These are phyloP conservation scores for Fundulus diaphanus DNA, from an alignment of 2,797 vertebrate genomes.

Conservation along the genomic window DNA sequence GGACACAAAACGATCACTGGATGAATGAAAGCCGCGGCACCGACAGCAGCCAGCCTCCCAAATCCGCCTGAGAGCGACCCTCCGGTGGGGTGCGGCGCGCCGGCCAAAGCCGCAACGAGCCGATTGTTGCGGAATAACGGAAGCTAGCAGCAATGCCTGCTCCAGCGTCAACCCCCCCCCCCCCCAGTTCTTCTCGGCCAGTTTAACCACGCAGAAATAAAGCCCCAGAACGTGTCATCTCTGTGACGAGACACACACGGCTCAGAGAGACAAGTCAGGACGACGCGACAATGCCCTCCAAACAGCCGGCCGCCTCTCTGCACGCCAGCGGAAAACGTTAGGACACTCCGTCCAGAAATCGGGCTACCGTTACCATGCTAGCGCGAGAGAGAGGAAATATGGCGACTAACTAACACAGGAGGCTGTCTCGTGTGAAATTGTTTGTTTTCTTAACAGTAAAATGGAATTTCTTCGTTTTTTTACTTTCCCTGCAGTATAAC, in stretches of 20 bases:
- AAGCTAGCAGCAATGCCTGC: constrained; percentile 7
- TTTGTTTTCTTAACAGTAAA: not conserved
- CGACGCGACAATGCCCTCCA: not conserved
- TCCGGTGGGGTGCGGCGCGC: not conserved
- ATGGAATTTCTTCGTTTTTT: accelerated
- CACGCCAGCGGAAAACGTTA: constrained; percentile 16
- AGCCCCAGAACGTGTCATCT: constrained; percentile 2
- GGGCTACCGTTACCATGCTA: constrained; percentile 61
- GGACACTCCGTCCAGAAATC: constrained; percentile 65
- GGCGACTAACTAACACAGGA: constrained; percentile 90
- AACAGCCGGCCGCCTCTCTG: constrained; percentile 13
- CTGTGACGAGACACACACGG: accelerated
- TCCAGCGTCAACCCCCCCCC: not conserved
- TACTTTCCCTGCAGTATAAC: not conserved
- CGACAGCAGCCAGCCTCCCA: not conserved
- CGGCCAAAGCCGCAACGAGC: not conserved
- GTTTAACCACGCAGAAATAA: constrained; percentile 20
- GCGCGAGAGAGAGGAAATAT: constrained; percentile 84
- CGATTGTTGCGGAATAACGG: constrained; percentile 7
- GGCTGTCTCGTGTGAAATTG: constrained; percentile 39
- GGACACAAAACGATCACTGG: constrained; percentile 20
- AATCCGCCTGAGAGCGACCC: not conserved
- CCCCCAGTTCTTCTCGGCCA: not conserved
- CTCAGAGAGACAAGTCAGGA: not conserved
- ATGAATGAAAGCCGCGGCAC: constrained; percentile 41